Conservation (phyloP, 2,888 invertebrate species). For the Opisthograptis luteolata region DNA sequence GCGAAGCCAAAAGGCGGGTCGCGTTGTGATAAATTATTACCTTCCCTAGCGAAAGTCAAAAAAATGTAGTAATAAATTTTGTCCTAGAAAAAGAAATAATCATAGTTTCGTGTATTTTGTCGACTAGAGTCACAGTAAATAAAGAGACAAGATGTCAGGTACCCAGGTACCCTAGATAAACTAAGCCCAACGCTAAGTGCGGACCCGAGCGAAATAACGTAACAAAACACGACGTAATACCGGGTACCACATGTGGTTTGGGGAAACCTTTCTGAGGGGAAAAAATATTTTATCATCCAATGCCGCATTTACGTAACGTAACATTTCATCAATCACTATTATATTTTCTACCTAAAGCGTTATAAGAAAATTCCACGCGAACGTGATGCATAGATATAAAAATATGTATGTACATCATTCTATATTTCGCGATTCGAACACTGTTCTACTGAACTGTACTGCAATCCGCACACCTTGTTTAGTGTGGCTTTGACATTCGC, state of each 20-base stretch:
- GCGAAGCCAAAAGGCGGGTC: too few species aligned
- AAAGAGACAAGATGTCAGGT: not conserved
- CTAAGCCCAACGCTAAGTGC: conserved; percentile 8
- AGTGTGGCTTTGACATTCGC: too few species aligned
- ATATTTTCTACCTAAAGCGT: conserved; percentile 40
- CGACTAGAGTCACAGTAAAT: not conserved
- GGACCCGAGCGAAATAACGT: conserved; percentile 17
- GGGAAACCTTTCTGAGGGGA: conserved; percentile 35
- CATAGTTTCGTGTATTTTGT: conserved; percentile 1
- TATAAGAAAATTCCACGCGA: conserved; percentile 46
- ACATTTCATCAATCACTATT: conserved; percentile 55
- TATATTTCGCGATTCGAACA: too few species aligned
- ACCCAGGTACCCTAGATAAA: conserved; percentile 6
- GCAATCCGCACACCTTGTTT: too few species aligned
- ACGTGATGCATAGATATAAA: conserved; percentile 30
- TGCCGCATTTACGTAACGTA: conserved; percentile 45
- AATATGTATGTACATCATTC: conserved; percentile 26
- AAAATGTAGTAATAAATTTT: conserved; percentile 6
- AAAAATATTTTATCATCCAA: conserved; percentile 49
- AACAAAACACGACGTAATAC: conserved; percentile 22
- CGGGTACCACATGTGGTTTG: conserved; percentile 37
- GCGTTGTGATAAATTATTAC: too few species aligned
- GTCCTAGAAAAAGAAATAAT: conserved; percentile 9
- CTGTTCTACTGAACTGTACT: too few species aligned
- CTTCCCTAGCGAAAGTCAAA: conserved; percentile 1